Evolutionary conservation across 1,140 invertebrate species (phyloP).

Genomic region (Pseudomyrmex cubaensis): DNA sequence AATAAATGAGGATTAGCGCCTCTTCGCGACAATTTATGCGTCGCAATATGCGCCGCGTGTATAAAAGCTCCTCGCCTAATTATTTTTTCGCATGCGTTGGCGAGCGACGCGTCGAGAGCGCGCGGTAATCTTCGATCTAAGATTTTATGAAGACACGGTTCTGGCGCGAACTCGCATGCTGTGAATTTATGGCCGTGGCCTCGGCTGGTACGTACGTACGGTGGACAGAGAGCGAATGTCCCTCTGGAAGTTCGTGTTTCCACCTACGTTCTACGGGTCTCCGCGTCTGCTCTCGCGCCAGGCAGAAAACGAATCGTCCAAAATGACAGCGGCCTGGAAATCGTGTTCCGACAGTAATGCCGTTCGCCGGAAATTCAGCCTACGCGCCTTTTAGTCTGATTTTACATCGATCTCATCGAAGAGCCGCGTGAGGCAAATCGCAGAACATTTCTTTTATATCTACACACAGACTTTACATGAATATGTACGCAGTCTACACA

Average conservation of each 20-base stretch:
- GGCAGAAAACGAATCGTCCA: slow-evolving; percentile 69
- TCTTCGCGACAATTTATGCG: slow-evolving; percentile 61
- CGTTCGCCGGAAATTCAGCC: slow-evolving; percentile 52
- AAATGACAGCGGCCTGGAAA: slow-evolving; percentile 66
- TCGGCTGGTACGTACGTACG: slow-evolving; percentile 41
- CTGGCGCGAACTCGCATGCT: slow-evolving; percentile 66
- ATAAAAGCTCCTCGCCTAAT: slow-evolving; percentile 59
- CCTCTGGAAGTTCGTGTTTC: slow-evolving; percentile 71
- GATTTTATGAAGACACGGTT: slow-evolving; percentile 74
- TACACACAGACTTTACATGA: not conserved
- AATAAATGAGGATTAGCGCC: slow-evolving; percentile 33
- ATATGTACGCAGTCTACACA: not conserved
- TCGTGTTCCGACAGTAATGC: slow-evolving; percentile 62
- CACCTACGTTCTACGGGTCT: slow-evolving; percentile 66
- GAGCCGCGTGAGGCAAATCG: not conserved
- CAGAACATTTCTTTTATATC: not conserved
- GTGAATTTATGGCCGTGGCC: slow-evolving; percentile 73
- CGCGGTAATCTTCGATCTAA: slow-evolving; percentile 72
- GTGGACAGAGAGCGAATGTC: slow-evolving; percentile 52
- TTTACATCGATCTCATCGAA: slow-evolving; percentile 31
- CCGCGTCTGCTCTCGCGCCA: slow-evolving; percentile 36
- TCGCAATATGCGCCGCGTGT: slow-evolving; percentile 30
- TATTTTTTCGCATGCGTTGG: slow-evolving; percentile 65
- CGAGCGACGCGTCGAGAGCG: slow-evolving; percentile 34
- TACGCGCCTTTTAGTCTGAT: slow-evolving; percentile 52